Base-by-base conservation (phyloP, 2,113 vertebrate species). In the Oryzias melastigma region DNA sequence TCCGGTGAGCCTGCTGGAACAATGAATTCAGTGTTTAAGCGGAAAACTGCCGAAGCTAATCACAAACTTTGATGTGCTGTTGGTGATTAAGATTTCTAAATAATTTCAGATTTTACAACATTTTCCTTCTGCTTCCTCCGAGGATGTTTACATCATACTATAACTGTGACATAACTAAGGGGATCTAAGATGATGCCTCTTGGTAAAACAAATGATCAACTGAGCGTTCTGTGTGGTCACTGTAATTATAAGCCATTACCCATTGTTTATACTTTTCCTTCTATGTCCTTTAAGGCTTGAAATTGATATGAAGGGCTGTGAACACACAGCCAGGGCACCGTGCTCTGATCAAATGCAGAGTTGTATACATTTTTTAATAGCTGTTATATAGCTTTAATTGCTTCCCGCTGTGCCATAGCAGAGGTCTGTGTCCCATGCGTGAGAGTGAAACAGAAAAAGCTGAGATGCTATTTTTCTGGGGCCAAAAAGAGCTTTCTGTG, bases 311-410 rank as follows among this genome's bases (percentile, higher is more conserved):
- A 59, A 35, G 55, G 61, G 62, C 49, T 67, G 3, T 47, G 53
- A 49, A 62, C 62, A 55, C 22, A 35, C 57, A 49, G 3, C 41
- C 46, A 4, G 6, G 15, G 17, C 45, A 18, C 17, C n/a, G 18
- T 27, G 46, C 50, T 40, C 13, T 42, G 29, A 62, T 55, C 65
- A 59, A 35, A 29, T 44, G 46, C 6, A 41, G 47, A 76, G 12
- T 50, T 24, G 15, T 64, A 42, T 67, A 44, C 44, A 62, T 48
- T 66, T 64, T 50, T 50, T 5, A 52, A 54, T 29, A 51, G 65
- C 47, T n/a, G 1, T 35, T 55, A 20, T 49, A 53, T 42, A 44
- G 20, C 16, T 70, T 75, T 70, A 59, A 72, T 71, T 42, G 43
- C 41, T 53, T 52, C 57, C 54, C 1, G 1, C 58, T 69, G 53